These are phyloP conservation scores for Parelbella ahira DNA, from an alignment of 2,888 invertebrate genomes.

Conservation along the genomic window DNA sequence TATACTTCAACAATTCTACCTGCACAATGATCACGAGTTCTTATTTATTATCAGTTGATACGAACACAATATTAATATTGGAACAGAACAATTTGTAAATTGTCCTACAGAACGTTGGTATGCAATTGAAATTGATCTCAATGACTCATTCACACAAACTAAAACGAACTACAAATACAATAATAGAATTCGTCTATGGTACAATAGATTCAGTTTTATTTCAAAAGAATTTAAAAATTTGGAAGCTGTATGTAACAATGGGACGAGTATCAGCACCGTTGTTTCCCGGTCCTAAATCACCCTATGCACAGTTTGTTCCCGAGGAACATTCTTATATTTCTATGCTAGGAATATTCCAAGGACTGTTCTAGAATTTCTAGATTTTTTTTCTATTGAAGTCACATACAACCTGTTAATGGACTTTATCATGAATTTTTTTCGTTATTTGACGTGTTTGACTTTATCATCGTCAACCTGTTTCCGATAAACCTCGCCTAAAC, in stretches of 20 bases:
- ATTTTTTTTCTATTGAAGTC: no score
- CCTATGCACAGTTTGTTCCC: background rate
- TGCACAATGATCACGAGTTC: background rate
- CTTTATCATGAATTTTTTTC: no score
- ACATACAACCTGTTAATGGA: no score
- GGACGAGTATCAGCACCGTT: no score
- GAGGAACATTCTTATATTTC: background rate
- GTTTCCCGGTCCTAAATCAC: no score
- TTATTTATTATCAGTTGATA: background rate
- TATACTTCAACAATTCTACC: no score
- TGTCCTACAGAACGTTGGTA: slow-evolving; percentile 13
- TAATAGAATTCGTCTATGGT: slow-evolving; percentile 15
- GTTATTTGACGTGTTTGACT: no score
- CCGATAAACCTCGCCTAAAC: no score
- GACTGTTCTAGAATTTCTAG: no score
- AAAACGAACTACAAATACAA: slow-evolving; percentile 13
- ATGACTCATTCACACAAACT: slow-evolving; percentile 17
- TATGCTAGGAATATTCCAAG: no score
- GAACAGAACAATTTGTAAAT: slow-evolving; percentile 9
- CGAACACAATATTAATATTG: background rate
- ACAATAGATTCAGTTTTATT: slow-evolving; percentile 15
- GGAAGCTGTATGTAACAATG: background rate
- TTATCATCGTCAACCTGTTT: no score
- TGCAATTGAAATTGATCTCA: slow-evolving; percentile 13
- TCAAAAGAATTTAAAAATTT: slow-evolving; percentile 17